phyloP scores from a whole-genome alignment of 1,140 invertebrate species.

The Listronotus oregonensis region DNA sequence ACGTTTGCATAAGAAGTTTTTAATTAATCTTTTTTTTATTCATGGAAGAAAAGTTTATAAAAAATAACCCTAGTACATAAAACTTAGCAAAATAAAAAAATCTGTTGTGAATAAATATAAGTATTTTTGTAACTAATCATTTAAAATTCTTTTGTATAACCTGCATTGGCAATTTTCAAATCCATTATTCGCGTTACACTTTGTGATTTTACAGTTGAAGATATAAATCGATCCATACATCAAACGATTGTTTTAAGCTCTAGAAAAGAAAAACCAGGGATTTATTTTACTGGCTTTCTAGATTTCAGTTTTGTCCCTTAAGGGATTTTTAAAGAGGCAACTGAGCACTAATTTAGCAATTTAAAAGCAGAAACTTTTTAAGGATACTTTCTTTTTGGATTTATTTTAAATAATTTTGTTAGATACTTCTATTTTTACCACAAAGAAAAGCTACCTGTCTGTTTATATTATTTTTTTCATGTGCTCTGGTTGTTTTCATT shows the following conservation, averaged over 20 bases:
- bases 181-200: neutral
- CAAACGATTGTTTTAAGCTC: slow-evolving; percentile 20
- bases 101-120: too few species aligned
- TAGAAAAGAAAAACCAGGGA: slow-evolving; percentile 21
- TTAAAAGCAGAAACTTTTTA: slow-evolving; percentile 23
- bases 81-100: too few species aligned
- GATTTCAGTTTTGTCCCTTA: slow-evolving; percentile 23
- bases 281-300: slow-evolving; percentile 23
- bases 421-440: slow-evolving; percentile 3
- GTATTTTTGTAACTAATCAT: neutral
- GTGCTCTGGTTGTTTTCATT: too few species aligned
- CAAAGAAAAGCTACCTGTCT: slow-evolving; percentile 12
- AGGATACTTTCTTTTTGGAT: slow-evolving; percentile 5
- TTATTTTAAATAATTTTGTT: slow-evolving; percentile 13
- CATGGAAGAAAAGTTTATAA: too few species aligned
- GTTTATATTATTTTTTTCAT: too few species aligned
- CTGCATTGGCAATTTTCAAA: neutral
- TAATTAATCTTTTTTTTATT: too few species aligned
- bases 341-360: slow-evolving; percentile 29
- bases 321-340: slow-evolving; percentile 28
- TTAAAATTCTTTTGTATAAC: neutral
- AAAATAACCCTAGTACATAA: too few species aligned
- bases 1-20: too few species aligned
- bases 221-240: slow-evolving; percentile 11
- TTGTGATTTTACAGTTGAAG: slow-evolving; percentile 8